phyloP scores from a whole-genome alignment of 2,113 vertebrate genomes.

The Hyperoodon ampullatus region DNA sequence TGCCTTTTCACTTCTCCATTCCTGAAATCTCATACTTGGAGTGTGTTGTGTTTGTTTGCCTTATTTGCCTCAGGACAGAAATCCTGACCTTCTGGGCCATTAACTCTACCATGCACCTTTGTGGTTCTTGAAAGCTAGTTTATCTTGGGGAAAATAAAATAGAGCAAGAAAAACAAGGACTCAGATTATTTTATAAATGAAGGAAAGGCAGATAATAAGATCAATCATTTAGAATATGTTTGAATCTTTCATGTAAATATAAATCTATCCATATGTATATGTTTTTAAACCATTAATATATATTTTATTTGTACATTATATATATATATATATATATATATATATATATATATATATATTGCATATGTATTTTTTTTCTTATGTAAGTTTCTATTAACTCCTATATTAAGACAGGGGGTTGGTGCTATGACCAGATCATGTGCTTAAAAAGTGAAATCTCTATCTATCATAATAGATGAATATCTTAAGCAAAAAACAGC shows the following conservation, averaged over 20 bases:
- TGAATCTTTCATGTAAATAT: neutral
- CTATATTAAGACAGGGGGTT: neutral
- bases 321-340: neutral
- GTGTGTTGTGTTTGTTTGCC: conserved; percentile 38
- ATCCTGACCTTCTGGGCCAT: conserved; percentile 14
- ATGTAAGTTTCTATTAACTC: neutral
- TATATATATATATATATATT: neutral
- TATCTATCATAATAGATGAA: neutral
- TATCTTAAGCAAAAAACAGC: neutral
- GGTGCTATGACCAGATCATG: neutral
- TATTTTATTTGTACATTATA: neutral
- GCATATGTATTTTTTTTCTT: neutral
- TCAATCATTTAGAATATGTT: neutral
- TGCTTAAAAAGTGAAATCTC: neutral
- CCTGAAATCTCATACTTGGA: conserved; percentile 66
- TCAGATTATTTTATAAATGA: neutral
- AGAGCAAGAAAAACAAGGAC: neutral
- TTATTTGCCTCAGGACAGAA: conserved; percentile 54
- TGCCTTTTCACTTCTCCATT: conserved; percentile 49
- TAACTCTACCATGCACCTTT: neutral
- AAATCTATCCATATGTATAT: no score
- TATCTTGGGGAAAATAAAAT: neutral
- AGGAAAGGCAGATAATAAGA: neutral
- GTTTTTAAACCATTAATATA: neutral
- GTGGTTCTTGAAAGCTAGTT: neutral